Evolutionary conservation across 2,113 vertebrate species (phyloP).

Genomic region (Esox niger): DNA sequence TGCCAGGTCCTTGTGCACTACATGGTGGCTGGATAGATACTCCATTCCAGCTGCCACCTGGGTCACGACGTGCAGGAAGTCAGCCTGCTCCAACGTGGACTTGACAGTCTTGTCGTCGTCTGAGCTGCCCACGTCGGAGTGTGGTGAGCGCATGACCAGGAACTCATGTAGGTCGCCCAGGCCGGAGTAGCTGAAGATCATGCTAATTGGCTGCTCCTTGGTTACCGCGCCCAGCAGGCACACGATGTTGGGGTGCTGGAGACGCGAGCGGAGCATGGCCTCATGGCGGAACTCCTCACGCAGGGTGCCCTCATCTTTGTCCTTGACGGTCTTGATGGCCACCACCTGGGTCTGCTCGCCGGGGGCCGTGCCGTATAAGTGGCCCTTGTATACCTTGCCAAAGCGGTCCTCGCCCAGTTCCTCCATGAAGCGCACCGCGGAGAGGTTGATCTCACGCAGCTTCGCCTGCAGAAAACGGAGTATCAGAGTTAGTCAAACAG

Average conservation of each 20-base stretch:
- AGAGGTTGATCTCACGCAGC: slow-evolving; percentile 90
- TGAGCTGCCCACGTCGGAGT: slow-evolving; percentile 91
- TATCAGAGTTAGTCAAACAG: slow-evolving; percentile 1
- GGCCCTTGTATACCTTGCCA: slow-evolving; percentile 95
- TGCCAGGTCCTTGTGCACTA: slow-evolving; percentile 94
- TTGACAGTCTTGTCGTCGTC: slow-evolving; percentile 91
- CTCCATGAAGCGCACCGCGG: slow-evolving; percentile 91
- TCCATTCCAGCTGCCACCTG: slow-evolving; percentile 95
- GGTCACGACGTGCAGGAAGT: slow-evolving; percentile 89
- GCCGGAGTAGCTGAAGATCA: slow-evolving; percentile 88
- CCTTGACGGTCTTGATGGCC: slow-evolving; percentile 93
- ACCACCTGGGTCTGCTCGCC: slow-evolving; percentile 90
- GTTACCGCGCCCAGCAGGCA: slow-evolving; percentile 87
- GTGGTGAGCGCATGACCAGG: slow-evolving; percentile 91
- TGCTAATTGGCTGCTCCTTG: slow-evolving; percentile 91
- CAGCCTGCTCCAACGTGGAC: slow-evolving; percentile 88
- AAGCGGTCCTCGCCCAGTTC: slow-evolving; percentile 95
- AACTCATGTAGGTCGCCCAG: slow-evolving; percentile 94
- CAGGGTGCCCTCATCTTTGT: slow-evolving; percentile 86
- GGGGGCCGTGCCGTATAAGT: slow-evolving; percentile 83
- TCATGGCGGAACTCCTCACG: slow-evolving; percentile 94
- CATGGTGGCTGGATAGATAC: slow-evolving; percentile 88
- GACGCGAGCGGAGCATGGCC: slow-evolving; percentile 80
- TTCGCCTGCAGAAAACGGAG: slow-evolving; percentile 73
- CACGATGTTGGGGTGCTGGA: slow-evolving; percentile 91